Base-by-base conservation (phyloP, 2,113 vertebrate genomes). In the Sterna hirundo region DNA sequence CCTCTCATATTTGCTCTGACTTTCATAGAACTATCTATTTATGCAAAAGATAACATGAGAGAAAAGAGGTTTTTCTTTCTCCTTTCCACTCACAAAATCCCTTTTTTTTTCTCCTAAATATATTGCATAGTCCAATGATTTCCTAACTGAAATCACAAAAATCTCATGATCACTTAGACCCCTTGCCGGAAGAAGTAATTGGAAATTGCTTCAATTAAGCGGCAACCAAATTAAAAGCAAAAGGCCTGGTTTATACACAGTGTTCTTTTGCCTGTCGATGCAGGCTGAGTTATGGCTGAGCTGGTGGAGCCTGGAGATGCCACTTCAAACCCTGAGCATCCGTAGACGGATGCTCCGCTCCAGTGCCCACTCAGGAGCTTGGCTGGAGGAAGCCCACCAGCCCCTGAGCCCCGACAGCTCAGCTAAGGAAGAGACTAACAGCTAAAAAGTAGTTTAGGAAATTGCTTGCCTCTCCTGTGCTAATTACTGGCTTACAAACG, bases 291-390 rank as follows among this genome's bases (percentile, higher is more conserved):
- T 23, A 25, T 1, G 3, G 51, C 15, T 18, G 40, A 49, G 3
- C 1, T 18, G 36, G 27, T 57, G 42, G 69, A 70, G 29, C 29
- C 69, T n/a, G 46, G 55, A 86, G 64, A 51, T 10, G 30, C 34
- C 58, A 44, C 47, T 38, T 61, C 29, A 32, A 49, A 8, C 30
- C 30, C 17, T 0, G 9, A 36, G 64, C 62, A 40, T 4, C 69
- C 3, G 0, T 9, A 7, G 64, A 25, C n/a, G 1, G 17, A 61
- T 36, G 61, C 69, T 42, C 18, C 14, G 1, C 47, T 12, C 0
- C 25, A 22, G 58, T 1, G 13, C 36, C 9, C 1, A 40, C 32
- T 10, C 13, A 46, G 42, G 2, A 57, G 77, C 36, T 46, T 0
- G 34, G 34, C 71, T 15, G 85, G 44, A 49, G 36, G 38, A 38